Evolutionary conservation across 1,140 invertebrate genomes (phyloP), one percentile per base, ranked within the genome.

Genomic region (Chrysoperla carnea): DNA sequence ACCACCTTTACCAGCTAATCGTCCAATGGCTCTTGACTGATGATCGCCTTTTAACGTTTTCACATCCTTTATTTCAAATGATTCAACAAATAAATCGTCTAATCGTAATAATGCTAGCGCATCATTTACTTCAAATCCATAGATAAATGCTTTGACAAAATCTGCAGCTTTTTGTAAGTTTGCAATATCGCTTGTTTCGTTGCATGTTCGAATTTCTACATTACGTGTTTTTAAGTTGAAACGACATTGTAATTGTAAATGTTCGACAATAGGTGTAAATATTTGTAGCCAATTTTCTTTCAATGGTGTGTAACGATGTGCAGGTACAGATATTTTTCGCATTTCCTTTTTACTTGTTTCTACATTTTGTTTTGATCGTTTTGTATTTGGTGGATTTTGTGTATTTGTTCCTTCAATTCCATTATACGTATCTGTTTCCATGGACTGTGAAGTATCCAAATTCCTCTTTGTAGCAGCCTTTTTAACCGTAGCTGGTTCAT

Each of bases 241-340:
- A 43, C 94, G 67, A 37, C 98, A 81, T 69, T 98, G 88, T 11
- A 99, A 65, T 47, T 94, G 73, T 29, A 99, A 67, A 62, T 98
- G 84, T 60, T 99, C 90, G 6, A 98, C 93, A 23, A 99, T 72
- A 0, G 94, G 93, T 40, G 83, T 86, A 55, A 94, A 95, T 50
- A 99, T 93, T 64, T 97, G 93, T 61, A 91, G 67, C 95, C 95
- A 99, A 56, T 88, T 89, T 57, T 95, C 84, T 66, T 95, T 95
- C 1, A 99, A 56, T 11, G 93, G 90, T 28, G 85, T 82, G 52
- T 92, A 93, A 61, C 95, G 66, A 50, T 77, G 72, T 13, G 72
- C 63, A 13, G 74, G 74, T 8, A 78, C 73, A 6, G 70, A 54
- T 36, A 77, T 62, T 66, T 79, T 76, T 53, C 77, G 64, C 60